Evolutionary conservation across 2,888 invertebrate species (phyloP), one percentile per base, ranked within the genome.

Genomic region (Eupithecia centaureata): DNA sequence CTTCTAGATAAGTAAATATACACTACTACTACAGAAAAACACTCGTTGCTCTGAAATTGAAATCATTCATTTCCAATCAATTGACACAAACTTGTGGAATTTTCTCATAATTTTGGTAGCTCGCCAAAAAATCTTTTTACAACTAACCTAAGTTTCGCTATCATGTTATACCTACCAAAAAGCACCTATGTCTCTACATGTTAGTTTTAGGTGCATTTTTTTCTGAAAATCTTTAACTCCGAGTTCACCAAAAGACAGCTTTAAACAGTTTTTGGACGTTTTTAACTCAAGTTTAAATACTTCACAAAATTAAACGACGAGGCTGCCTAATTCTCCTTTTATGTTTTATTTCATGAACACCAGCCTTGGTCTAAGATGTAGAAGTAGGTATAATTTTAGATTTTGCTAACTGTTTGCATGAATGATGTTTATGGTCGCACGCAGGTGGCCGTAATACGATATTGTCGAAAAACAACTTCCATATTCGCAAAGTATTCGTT

Each of bases 381-480:
- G 15, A 35, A 35, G 3, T 35, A 35, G n/a, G 38, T 38, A 35
- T 13, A 52, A 27, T 22, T 32, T 25, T 22, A 22, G 13, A 57
- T 25, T 22, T 33, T 22, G 57, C 22, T 22, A 22, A 22, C 25
- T 22, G 12, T 32, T 57, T 18, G 42, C 42, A 22, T 47, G 58
- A 33, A 13, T 25, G 13, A 33, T 58, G 25, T 18, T 56, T 30
- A 75, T 79, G 73, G 73, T 75, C 67, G 63, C 72, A 64, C 74
- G 83, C 91, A 90, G 89, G 87, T 91, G 91, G 88, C 76, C 47
- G 75, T 85, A 90, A 92, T 79, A 73, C 81, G 89, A 92, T 88
- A 90, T 72, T 69, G 79, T 77, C 82, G 82, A 86, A 88, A 85
- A 85, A 57, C 57, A 18, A 32, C 32, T 22, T 30, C 18, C 1